Percentiles rank a stretch among this genome's conserved stretches.
phyloP scores from a whole-genome alignment of 1,140 invertebrate species.

The Periplaneta americana region DNA sequence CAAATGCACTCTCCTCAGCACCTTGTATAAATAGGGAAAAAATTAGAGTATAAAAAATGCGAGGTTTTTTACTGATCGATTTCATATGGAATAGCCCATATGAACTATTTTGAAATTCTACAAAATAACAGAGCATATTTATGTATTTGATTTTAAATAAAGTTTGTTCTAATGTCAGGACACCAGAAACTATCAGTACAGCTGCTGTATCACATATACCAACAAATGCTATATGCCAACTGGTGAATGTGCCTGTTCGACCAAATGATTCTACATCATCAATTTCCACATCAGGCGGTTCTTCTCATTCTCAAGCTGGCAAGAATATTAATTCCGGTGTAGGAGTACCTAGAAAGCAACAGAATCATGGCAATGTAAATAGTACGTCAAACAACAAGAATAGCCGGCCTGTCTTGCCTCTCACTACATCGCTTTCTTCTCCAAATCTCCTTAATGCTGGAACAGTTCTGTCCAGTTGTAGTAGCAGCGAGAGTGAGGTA shows the following conservation, averaged over 20 bases:
- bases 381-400: neutral
- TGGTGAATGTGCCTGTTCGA: neutral
- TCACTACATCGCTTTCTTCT: conserved; percentile 29
- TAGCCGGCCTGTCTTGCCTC: neutral
- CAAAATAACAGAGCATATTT: no score
- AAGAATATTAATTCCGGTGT: neutral
- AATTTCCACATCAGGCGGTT: neutral
- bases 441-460: conserved; percentile 30
- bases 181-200: neutral
- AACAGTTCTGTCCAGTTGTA: conserved; percentile 39
- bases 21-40: no score
- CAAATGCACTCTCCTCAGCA: no score
- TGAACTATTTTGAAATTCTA: no score
- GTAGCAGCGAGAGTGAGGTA: conserved; percentile 43
- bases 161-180: neutral
- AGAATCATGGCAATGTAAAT: neutral
- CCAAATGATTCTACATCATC: conserved; percentile 5
- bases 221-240: neutral
- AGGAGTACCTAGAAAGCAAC: neutral
- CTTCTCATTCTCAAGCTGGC: neutral
- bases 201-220: neutral
- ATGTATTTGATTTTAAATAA: no score
- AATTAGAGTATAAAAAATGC: no score
- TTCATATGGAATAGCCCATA: no score
- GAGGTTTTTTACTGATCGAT: no score